A percentile compares a stretch with the other conserved stretches of the same genome.
These are phyloP conservation scores for Paragorgia papillata DNA, from an alignment of 92 coral and sea anemone species.

Conservation along the genomic window DNA sequence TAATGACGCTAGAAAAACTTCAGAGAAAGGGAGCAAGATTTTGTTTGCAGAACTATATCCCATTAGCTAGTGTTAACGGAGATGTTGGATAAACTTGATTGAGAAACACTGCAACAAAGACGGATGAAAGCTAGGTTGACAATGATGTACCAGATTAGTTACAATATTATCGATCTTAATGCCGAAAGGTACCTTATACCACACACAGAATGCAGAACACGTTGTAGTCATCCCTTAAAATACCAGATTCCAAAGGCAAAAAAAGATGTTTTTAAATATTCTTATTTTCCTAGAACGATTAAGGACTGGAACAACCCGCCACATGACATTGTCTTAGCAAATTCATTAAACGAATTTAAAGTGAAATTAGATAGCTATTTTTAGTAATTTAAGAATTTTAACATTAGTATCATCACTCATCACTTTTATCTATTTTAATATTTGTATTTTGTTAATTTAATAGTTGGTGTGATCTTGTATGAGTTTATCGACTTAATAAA, in stretches of 20 bases:
- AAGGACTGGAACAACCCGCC: neutral
- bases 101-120: slow-evolving; percentile 21
- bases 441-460: no score
- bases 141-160: slow-evolving; percentile 19
- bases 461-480: no score
- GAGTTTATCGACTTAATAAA: no score
- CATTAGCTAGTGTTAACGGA: neutral
- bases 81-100: neutral
- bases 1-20: neutral
- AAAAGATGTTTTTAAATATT: neutral
- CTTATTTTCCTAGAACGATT: slow-evolving; percentile 8
- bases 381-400: no score
- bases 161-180: neutral
- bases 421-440: no score
- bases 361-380: no score
- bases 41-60: neutral
- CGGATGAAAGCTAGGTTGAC: neutral
- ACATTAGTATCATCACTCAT: no score
- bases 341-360: no score
- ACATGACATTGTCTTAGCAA: no score
- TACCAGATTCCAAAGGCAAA: neutral
- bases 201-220: slow-evolving; percentile 18
- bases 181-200: neutral
- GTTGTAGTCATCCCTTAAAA: neutral
- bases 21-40: slow-evolving; percentile 8